Evolutionary conservation across 2,888 invertebrate genomes (phyloP).

Genomic region (Coelinius sp.): DNA sequence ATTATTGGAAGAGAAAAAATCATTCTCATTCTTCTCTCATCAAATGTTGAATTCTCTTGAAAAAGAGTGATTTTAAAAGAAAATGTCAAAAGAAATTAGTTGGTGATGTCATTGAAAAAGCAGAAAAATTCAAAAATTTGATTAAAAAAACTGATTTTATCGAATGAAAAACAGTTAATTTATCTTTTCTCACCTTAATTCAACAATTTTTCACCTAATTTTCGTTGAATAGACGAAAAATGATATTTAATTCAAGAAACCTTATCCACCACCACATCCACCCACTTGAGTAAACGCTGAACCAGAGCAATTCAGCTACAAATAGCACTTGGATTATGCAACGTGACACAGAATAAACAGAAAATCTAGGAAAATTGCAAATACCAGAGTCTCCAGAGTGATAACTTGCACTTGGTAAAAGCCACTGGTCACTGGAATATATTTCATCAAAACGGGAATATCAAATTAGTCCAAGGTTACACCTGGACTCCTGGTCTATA

Average conservation of each 20-base stretch:
- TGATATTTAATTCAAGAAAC: not conserved
- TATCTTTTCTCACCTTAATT: too few species aligned
- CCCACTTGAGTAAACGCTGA: not conserved
- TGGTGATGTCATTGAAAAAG: too few species aligned
- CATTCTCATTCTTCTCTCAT: too few species aligned
- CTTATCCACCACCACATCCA: not conserved
- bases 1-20: too few species aligned
- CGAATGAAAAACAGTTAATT: too few species aligned
- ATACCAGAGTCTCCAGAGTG: not conserved
- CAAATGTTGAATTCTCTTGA: too few species aligned
- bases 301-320: not conserved
- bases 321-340: constrained; percentile 18
- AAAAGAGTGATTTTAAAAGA: too few species aligned
- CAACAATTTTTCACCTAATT: too few species aligned
- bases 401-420: not conserved
- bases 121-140: too few species aligned
- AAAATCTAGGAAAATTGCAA: not conserved
- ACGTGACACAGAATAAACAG: constrained; percentile 7
- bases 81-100: too few species aligned
- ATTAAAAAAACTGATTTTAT: too few species aligned
- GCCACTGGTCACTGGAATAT: not conserved
- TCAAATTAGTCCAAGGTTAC: constrained; percentile 38
- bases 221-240: too few species aligned
- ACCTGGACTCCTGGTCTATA: constrained; percentile 32
- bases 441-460: constrained; percentile 5